Evolutionary conservation across 1,140 invertebrate genomes (phyloP), one percentile per base, ranked within the genome.

Genomic region (Eubasilissa regina): DNA sequence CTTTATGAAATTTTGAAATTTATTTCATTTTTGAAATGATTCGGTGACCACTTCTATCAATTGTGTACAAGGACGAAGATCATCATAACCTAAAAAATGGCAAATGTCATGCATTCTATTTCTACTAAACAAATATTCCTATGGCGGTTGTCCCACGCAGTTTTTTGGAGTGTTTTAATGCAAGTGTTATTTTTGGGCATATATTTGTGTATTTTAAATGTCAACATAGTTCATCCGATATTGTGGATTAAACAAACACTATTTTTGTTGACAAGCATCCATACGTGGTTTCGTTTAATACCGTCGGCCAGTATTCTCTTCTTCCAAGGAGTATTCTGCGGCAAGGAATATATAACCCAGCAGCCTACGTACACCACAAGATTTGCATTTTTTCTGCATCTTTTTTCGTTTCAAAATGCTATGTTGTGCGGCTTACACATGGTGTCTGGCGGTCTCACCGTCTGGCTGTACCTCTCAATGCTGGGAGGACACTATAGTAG

Each of bases 381-480:
- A 85, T 93, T 94, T 82, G 86, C 88, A 21, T 91, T 91, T 84
- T 89, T 94, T 51, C 85, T 91, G 43, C 89, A 87, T 53, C 86
- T 92, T 76, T 92, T 94, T 83, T 90, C 90, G 0, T n/a, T 90
- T 0, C 90, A 91, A 77, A 93, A 93, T 84, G 79, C 92, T 0
- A 80, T 91, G n/a, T 85, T 93, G 15, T 85, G 90, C 12, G 53
- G 85, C n/a, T 80, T 93, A 3, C 91, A 93, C 84, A 86, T 91
- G 9, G 70, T 91, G 8, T 90, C 90, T 81, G 92, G 93, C 25
- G 90, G 90, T 48, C 87, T 91, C 55, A 86, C 91, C 4, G 89
- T 91, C 79, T 92, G 91, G 88, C 81, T 93, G 17, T 92, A 93
- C 86, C 88, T 93, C 48, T 92, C 91, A 3, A 84, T 93, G 15